Evolutionary conservation across 1,140 invertebrate genomes (phyloP).

Genomic region (Drosophila kurseongensis): DNA sequence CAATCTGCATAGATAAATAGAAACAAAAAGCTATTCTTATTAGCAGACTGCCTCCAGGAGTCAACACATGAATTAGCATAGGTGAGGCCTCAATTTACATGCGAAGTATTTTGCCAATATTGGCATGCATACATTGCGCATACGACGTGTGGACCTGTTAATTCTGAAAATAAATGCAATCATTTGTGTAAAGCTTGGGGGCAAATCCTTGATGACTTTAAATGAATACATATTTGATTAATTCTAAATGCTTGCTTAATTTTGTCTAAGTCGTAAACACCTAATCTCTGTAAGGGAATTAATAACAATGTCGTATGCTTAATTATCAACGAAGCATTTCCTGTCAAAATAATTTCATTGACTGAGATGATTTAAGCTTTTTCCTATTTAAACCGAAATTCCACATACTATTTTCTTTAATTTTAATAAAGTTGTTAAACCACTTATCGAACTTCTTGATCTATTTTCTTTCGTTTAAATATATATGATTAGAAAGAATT

Average conservation of each 20-base stretch:
- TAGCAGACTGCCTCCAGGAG: constrained; percentile 20
- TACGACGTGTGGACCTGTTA: constrained; percentile 28
- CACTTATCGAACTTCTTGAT: too few relatives aligned
- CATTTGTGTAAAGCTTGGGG: neutral
- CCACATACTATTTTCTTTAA: too few relatives aligned
- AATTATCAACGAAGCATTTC: too few relatives aligned
- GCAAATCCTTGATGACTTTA: too few relatives aligned
- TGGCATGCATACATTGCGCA: constrained; percentile 41
- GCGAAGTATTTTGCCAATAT: constrained; percentile 31
- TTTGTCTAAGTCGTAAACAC: neutral
- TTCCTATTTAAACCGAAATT: too few relatives aligned
- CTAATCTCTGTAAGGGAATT: neutral
- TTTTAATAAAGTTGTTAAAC: too few relatives aligned
- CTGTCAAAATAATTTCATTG: too few relatives aligned
- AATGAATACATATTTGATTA: constrained; percentile 8
- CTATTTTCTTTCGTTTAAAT: neutral
- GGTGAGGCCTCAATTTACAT: constrained; percentile 22
- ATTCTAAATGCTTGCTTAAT: neutral
- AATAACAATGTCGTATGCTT: too few relatives aligned
- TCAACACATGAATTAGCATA: constrained; percentile 51
- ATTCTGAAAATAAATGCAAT: constrained; percentile 3
- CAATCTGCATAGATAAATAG: constrained; percentile 49
- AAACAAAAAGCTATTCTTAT: constrained; percentile 25
- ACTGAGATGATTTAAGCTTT: too few relatives aligned
- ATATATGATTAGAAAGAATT: neutral